A percentile compares a stretch with the other conserved stretches of the same genome.
These are phyloP conservation scores for Neodiprion lecontei DNA, from an alignment of 1,140 invertebrate species.

Conservation along the genomic window DNA sequence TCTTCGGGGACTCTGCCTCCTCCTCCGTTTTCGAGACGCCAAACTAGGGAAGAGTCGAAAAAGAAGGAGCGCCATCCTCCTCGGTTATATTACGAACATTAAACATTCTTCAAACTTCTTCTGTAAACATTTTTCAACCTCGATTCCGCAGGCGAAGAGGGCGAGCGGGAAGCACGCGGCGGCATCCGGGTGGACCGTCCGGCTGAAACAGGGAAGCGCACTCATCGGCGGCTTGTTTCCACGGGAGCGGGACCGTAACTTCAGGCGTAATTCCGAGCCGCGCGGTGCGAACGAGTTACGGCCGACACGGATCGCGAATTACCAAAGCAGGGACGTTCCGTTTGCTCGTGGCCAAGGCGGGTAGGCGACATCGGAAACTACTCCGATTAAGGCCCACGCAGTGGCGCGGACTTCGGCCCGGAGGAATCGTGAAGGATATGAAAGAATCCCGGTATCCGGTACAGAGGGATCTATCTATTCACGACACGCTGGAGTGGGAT, in stretches of 20 bases:
- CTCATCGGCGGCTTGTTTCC: constrained; percentile 55
- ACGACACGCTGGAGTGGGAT: no score
- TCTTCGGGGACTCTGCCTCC: background rate
- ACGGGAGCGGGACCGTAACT: constrained; percentile 51
- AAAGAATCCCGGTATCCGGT: no score
- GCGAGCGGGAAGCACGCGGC: background rate
- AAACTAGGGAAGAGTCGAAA: no score
- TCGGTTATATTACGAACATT: no score
- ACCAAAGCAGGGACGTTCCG: constrained; percentile 34
- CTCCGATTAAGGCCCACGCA: constrained; percentile 33
- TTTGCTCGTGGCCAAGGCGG: background rate
- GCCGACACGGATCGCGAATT: constrained; percentile 58
- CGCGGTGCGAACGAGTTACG: constrained; percentile 50
- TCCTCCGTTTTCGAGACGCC: background rate
- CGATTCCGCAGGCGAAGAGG: background rate
- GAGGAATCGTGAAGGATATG: no score
- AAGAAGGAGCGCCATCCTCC: no score
- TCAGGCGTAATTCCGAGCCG: constrained; percentile 51
- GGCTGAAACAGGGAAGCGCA: constrained; percentile 56
- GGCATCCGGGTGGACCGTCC: constrained; percentile 22
- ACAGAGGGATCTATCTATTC: no score
- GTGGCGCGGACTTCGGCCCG: no score
- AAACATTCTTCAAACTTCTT: background rate
- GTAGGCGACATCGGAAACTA: constrained; percentile 55
- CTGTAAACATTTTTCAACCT: background rate